These are phyloP conservation scores for Cephus nigrinus DNA, from an alignment of 2,888 invertebrate genomes.

Conservation along the genomic window DNA sequence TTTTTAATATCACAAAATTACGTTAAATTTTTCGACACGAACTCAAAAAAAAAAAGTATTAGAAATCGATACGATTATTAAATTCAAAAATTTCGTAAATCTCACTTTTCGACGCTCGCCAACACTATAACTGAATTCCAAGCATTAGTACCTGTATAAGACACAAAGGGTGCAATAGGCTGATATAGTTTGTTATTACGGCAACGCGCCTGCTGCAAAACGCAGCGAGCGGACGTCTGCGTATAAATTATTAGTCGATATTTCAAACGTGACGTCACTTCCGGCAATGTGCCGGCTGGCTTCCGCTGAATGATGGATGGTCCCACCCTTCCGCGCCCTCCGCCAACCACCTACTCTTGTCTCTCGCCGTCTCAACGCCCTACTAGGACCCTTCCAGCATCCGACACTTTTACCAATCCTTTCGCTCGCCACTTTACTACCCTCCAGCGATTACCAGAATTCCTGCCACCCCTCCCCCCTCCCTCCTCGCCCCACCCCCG, in stretches of 20 bases:
- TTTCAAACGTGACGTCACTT: slow-evolving; percentile 63
- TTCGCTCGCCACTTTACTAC: slow-evolving; percentile 4
- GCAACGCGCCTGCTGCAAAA: slow-evolving; percentile 36
- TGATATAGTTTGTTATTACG: background rate
- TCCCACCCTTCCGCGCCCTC: slow-evolving; percentile 29
- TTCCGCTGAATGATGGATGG: slow-evolving; percentile 62
- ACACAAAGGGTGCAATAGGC: background rate
- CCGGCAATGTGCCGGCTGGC: slow-evolving; percentile 64
- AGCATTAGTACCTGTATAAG: background rate
- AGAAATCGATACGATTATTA: background rate
- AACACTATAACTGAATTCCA: background rate
- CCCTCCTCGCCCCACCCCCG: no score
- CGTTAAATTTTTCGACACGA: background rate
- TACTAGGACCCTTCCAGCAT: background rate
- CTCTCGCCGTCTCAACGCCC: background rate
- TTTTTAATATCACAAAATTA: no score
- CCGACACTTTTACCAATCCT: background rate
- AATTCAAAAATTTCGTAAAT: background rate
- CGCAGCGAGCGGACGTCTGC: slow-evolving; percentile 56
- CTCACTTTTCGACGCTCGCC: background rate
- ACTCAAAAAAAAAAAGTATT: background rate
- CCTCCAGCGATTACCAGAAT: background rate
- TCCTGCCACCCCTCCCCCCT: background rate
- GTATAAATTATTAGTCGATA: slow-evolving; percentile 65
- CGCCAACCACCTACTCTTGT: slow-evolving; percentile 15